These are phyloP conservation scores for Calameuta idolon DNA, from an alignment of 2,888 invertebrate species.

Conservation along the genomic window DNA sequence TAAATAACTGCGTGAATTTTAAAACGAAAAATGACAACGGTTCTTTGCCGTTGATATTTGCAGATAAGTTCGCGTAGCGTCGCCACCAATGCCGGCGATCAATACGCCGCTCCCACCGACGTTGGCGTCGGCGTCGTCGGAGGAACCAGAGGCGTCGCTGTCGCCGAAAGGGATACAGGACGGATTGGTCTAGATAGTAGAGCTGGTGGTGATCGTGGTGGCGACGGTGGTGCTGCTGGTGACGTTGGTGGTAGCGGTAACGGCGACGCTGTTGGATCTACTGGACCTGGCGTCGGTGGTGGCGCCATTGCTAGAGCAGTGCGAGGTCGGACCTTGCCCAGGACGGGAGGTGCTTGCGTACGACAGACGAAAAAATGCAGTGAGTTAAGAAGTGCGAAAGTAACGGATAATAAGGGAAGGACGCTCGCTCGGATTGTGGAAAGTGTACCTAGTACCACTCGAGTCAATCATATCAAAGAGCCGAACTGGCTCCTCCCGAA, in stretches of 20 bases:
- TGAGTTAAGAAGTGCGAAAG: background rate
- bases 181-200: background rate
- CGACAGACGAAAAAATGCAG: background rate
- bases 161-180: slow-evolving; percentile 29
- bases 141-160: slow-evolving; percentile 43
- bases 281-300: slow-evolving; percentile 10
- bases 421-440: background rate
- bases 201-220: slow-evolving; percentile 9
- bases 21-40: background rate
- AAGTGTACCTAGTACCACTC: background rate
- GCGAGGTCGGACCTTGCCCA: slow-evolving; percentile 25
- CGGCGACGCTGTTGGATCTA: slow-evolving; percentile 11
- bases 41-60: slow-evolving; percentile 9
- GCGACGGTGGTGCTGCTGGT: slow-evolving; percentile 10
- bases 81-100: slow-evolving; percentile 20
- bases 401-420: background rate
- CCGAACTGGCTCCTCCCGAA: background rate
- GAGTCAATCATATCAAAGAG: background rate
- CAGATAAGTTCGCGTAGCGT: slow-evolving; percentile 25
- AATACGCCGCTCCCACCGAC: slow-evolving; percentile 21
- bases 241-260: slow-evolving; percentile 12
- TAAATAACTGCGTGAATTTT: background rate
- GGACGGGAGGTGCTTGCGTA: slow-evolving; percentile 17
- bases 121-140: slow-evolving; percentile 37
- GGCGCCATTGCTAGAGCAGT: slow-evolving; percentile 19